Evolutionary conservation across 2,797 vertebrate genomes (phyloP).

Genomic region (Leucoraja ocellata): DNA sequence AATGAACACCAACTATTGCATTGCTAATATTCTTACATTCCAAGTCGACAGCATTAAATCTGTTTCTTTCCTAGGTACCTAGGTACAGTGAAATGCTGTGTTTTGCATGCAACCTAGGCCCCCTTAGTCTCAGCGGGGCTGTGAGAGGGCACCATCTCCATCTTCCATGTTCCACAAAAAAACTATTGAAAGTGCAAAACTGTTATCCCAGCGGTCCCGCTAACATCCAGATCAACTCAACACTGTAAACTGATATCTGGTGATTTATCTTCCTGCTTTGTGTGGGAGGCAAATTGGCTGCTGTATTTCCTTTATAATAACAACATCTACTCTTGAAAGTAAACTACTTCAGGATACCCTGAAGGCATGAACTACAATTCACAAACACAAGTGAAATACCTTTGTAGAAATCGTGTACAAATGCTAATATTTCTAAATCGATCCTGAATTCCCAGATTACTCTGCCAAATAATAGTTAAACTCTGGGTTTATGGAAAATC

Average conservation of each 20-base stretch:
- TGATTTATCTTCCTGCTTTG: not conserved
- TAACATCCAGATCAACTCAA: not conserved
- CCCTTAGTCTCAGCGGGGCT: too few species aligned
- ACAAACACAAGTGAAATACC: not conserved
- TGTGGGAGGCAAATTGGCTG: not conserved
- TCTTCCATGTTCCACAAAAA: too few species aligned
- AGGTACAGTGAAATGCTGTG: too few species aligned
- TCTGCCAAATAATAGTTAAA: not conserved
- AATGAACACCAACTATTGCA: too few species aligned
- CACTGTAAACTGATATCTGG: not conserved
- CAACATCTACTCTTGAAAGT: not conserved
- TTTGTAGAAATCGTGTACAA: not conserved
- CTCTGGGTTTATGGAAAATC: not conserved
- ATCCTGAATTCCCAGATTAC: not conserved
- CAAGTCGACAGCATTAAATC: too few species aligned
- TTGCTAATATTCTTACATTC: too few species aligned
- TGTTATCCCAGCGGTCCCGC: not conserved
- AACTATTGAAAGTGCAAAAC: too few species aligned
- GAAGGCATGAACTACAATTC: not conserved
- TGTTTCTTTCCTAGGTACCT: too few species aligned
- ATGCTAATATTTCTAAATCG: not conserved
- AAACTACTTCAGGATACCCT: not conserved
- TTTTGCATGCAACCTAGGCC: too few species aligned
- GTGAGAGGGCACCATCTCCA: too few species aligned
- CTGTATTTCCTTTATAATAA: not conserved